Conservation (phyloP, 2,797 vertebrate species). For the Vespertilio murinus region DNA sequence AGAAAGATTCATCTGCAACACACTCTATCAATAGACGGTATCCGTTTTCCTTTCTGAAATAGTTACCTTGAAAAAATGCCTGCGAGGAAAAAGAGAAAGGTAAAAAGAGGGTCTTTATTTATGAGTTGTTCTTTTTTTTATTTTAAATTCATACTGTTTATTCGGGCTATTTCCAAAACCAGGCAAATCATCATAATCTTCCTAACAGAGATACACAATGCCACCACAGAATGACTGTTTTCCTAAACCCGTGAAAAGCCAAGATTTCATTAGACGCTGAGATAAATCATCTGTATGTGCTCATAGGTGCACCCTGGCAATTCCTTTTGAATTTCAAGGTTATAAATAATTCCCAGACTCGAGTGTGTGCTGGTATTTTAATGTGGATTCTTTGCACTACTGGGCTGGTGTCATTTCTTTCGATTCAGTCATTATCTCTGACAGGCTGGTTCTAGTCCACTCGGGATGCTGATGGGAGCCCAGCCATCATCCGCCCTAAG, state of each 20-base stretch:
- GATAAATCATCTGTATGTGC: conserved; percentile 43
- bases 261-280: conserved; percentile 29
- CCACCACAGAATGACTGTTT: conserved; percentile 19
- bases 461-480: background rate
- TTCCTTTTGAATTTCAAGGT: conserved; percentile 55
- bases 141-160: conserved; percentile 14
- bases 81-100: conserved; percentile 21
- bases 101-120: background rate
- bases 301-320: conserved; percentile 23
- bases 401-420: conserved; percentile 33
- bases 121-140: conserved; percentile 32
- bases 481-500: conserved; percentile 37
- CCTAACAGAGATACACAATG: conserved; percentile 23
- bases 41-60: conserved; percentile 48
- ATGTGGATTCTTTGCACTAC: background rate
- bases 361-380: conserved; percentile 4
- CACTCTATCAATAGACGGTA: conserved; percentile 31
- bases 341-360: conserved; percentile 59
- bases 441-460: background rate
- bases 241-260: conserved; percentile 31
- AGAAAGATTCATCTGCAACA: conserved; percentile 35
- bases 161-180: conserved; percentile 34
- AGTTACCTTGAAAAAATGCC: background rate
- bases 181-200: conserved; percentile 59
- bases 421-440: conserved; percentile 48